phyloP scores from a whole-genome alignment of 2,797 vertebrate species.

The Poeciliopsis turneri region DNA sequence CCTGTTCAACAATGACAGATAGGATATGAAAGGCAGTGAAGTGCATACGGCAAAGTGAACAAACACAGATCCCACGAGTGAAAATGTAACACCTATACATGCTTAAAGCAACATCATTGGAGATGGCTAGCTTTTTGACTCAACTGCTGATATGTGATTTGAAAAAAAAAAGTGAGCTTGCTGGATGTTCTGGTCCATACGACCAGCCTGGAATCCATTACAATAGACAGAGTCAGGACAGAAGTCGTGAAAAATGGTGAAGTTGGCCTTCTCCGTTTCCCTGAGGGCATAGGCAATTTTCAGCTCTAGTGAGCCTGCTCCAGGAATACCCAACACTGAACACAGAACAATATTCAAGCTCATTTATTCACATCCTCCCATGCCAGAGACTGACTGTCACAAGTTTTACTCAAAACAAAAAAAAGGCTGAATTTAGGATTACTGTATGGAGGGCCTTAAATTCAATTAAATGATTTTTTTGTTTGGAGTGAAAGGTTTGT shows the following conservation, averaged over 20 bases:
- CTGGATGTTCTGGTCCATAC: constrained; percentile 9
- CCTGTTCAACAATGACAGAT: constrained; percentile 58
- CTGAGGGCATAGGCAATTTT: constrained; percentile 81
- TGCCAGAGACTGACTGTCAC: constrained; percentile 41
- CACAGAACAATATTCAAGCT: constrained; percentile 74
- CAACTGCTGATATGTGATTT: constrained; percentile 15
- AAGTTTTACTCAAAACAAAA: constrained; percentile 46
- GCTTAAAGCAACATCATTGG: not conserved
- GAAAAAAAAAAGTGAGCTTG: not conserved
- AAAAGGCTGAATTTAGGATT: constrained; percentile 25
- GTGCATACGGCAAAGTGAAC: constrained; percentile 31
- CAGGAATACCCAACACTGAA: constrained; percentile 71
- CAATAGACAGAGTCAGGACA: constrained; percentile 42
- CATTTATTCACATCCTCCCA: constrained; percentile 71
- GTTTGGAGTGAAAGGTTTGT: not conserved
- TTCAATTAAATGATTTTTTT: not conserved
- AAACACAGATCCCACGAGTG: constrained; percentile 27
- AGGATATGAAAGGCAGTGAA: constrained; percentile 34
- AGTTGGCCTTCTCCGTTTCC: constrained; percentile 58
- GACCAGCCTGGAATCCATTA: constrained; percentile 20
- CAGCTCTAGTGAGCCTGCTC: constrained; percentile 80
- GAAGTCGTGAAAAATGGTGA: constrained; percentile 41
- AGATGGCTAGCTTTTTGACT: constrained; percentile 20
- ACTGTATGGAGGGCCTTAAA: constrained; percentile 5
- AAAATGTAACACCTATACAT: constrained; percentile 1